These are phyloP conservation scores for Lasioglossum vierecki DNA, from an alignment of 2,888 invertebrate genomes.

Conservation along the genomic window DNA sequence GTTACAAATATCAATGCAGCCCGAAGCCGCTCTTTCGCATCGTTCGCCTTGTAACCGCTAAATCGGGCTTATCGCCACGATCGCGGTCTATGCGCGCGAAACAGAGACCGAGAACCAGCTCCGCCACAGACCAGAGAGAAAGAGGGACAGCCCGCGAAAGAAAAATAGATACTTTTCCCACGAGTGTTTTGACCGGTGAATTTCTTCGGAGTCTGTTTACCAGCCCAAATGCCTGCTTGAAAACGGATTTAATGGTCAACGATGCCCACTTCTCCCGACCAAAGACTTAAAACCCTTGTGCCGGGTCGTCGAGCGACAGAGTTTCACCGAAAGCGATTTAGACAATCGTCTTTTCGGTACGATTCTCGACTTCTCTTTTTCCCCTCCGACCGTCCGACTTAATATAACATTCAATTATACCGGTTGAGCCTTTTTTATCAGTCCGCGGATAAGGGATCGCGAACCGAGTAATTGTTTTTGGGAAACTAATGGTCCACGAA, in stretches of 20 bases:
- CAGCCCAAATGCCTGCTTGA: not conserved
- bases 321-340: not conserved
- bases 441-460: not conserved
- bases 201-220: slow-evolving; percentile 12
- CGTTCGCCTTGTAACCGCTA: slow-evolving; percentile 40
- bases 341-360: slow-evolving; percentile 5
- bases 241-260: slow-evolving; percentile 15
- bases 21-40: slow-evolving; percentile 13
- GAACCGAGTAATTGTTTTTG: not conserved
- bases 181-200: slow-evolving; percentile 18
- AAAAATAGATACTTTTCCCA: slow-evolving; percentile 32
- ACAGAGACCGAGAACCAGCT: not conserved
- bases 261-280: not conserved
- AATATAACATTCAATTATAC: slow-evolving; percentile 9
- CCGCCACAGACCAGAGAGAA: not conserved
- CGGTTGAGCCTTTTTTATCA: not conserved
- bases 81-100: slow-evolving; percentile 3
- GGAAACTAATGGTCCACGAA: not conserved
- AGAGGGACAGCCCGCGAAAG: slow-evolving; percentile 3
- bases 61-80: slow-evolving; percentile 47
- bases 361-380: not conserved
- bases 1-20: slow-evolving; percentile 52
- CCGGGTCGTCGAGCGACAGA: not conserved
- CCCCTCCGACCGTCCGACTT: not conserved
- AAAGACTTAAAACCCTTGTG: not conserved